phyloP scores from a whole-genome alignment of 2,797 vertebrate species.

The Hoplostethus atlanticus region DNA sequence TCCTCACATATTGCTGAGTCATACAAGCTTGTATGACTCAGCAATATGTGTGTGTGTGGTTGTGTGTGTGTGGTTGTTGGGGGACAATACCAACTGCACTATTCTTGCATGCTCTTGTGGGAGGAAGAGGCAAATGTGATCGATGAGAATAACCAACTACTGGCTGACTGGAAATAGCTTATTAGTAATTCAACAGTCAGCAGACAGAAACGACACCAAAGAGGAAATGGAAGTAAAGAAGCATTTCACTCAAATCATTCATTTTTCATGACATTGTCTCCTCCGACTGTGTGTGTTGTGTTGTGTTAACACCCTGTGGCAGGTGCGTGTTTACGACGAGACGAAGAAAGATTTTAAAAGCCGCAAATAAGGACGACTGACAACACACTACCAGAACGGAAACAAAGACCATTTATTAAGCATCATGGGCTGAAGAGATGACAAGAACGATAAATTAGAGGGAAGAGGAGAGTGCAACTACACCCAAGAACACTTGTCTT shows the following conservation, averaged over 20 bases:
- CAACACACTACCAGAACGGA: too few species aligned
- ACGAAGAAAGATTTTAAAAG: too few species aligned
- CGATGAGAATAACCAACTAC: not conserved
- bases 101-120: too few species aligned
- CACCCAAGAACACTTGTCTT: too few species aligned
- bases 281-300: too few species aligned
- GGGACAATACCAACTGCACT: too few species aligned
- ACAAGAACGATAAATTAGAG: too few species aligned
- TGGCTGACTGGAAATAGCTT: not conserved
- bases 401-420: too few species aligned
- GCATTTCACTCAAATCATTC: not conserved
- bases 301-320: not conserved
- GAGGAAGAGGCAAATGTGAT: too few species aligned
- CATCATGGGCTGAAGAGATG: too few species aligned
- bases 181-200: not conserved
- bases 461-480: too few species aligned
- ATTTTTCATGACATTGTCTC: not conserved
- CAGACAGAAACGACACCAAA: not conserved
- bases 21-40: constrained; percentile 9
- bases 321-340: not conserved
- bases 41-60: constrained; percentile 14
- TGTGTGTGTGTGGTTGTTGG: not conserved
- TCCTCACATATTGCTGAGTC: not conserved
- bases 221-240: not conserved
- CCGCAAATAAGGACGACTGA: too few species aligned